Evolutionary conservation across 2,113 vertebrate species (phyloP).

Genomic region (Pseudonaja textilis): DNA sequence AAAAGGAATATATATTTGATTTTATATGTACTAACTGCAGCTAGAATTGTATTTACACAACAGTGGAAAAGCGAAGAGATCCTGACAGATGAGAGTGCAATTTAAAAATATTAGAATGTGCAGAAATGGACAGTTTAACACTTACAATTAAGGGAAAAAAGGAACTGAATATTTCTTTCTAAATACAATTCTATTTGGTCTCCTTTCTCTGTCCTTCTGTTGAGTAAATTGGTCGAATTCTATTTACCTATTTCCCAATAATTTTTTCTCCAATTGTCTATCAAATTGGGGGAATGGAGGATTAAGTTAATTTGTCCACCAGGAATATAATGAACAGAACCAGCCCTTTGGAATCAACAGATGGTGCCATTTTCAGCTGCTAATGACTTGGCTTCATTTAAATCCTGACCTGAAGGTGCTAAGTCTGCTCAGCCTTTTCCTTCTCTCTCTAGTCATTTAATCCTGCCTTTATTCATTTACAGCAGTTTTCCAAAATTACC

Average conservation of each 20-base stretch:
- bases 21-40: too few relatives aligned
- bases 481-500: neutral
- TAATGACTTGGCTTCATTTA: constrained; percentile 24
- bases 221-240: neutral
- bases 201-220: neutral
- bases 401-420: neutral
- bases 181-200: neutral
- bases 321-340: constrained; percentile 2
- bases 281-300: neutral
- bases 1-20: too few relatives aligned
- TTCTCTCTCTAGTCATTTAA: constrained; percentile 4
- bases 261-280: neutral
- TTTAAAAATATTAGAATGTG: too few relatives aligned
- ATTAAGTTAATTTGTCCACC: constrained; percentile 9
- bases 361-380: constrained; percentile 1
- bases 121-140: too few relatives aligned
- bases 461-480: neutral
- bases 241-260: neutral
- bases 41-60: too few relatives aligned
- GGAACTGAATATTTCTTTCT: neutral
- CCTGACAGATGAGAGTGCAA: too few relatives aligned
- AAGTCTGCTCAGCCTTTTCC: neutral
- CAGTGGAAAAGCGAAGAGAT: too few relatives aligned
- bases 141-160: too few relatives aligned
- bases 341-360: constrained; percentile 5